Conservation (phyloP, 2,113 vertebrate species). For the Oceanodroma tethys region DNA sequence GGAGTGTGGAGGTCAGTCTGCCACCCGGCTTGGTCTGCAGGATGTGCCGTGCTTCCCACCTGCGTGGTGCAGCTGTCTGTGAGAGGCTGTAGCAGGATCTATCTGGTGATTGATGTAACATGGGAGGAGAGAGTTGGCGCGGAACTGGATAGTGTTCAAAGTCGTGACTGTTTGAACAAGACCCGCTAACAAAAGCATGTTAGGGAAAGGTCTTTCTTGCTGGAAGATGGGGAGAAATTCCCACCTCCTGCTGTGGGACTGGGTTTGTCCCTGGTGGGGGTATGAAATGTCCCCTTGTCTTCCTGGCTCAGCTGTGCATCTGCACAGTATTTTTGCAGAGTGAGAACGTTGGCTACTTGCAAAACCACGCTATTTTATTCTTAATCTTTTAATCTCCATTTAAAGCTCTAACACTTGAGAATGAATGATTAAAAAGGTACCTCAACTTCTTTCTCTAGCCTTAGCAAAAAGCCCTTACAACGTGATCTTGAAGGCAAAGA, state of each 20-base stretch:
- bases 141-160: neutral
- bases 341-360: neutral
- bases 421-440: slow-evolving; percentile 2
- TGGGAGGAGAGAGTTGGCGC: neutral
- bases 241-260: neutral
- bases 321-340: neutral
- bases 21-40: fast-evolving
- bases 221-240: neutral
- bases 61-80: neutral
- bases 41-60: neutral
- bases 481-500: neutral
- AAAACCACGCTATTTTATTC: neutral
- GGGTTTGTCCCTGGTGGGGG: neutral
- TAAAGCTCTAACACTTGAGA: neutral
- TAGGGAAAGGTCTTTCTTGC: neutral
- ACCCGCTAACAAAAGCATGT: neutral
- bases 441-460: neutral
- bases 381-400: neutral
- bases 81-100: neutral
- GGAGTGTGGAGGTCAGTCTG: neutral
- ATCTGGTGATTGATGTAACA: neutral
- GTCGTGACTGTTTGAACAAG: neutral
- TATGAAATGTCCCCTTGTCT: neutral
- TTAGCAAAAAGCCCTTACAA: neutral
- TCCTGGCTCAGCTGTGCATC: neutral